Evolutionary conservation across 2,888 invertebrate genomes (phyloP), one percentile per base, ranked within the genome.

Genomic region (Heliconius erato): DNA sequence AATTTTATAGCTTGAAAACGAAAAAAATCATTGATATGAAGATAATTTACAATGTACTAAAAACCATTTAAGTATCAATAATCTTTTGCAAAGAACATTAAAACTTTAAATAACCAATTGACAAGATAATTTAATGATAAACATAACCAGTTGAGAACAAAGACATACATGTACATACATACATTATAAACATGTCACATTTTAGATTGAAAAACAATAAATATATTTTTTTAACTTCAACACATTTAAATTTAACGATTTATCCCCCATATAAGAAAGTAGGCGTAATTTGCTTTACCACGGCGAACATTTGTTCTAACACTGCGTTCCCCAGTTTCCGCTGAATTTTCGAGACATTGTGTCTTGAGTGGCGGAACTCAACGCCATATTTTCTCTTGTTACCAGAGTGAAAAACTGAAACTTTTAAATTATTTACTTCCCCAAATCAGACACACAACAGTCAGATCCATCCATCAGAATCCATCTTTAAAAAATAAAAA

Each of bases 91-190:
- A 26, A 14, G 12, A 26, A 71, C 9, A 44, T 44, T 26, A 71
- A 26, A 44, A 26, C 14, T 14, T 44, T 71, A 44, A 71, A 71
- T n/a, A 35, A 16, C n/a, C 26, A 71, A 71, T 71, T 71, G n/a
- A 71, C 71, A 40, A 44, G n/a, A 26, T 44, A 40, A 71, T 71
- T 71, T 44, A 71, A 71, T 40, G 71, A 71, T 44, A 71, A 69
- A 40, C 40, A 23, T 3, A 71, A 71, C 44, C 16, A 26, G 71
- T 40, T 71, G 14, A 44, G 71, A 71, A 71, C 71, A 71, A 71
- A 44, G 71, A n/a, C 69, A 23, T 69, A 23, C 35, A 69, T 69
- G 54, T 9, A 69, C 23, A 23, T 32, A 68, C 32, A 28, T 9
- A 32, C 19, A 68, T 19, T 19, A 49, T 49, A 49, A 35, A 26